Evolutionary conservation across 2,888 invertebrate genomes (phyloP), one percentile per base, ranked within the genome.

Genomic region (Cenopis cana): DNA sequence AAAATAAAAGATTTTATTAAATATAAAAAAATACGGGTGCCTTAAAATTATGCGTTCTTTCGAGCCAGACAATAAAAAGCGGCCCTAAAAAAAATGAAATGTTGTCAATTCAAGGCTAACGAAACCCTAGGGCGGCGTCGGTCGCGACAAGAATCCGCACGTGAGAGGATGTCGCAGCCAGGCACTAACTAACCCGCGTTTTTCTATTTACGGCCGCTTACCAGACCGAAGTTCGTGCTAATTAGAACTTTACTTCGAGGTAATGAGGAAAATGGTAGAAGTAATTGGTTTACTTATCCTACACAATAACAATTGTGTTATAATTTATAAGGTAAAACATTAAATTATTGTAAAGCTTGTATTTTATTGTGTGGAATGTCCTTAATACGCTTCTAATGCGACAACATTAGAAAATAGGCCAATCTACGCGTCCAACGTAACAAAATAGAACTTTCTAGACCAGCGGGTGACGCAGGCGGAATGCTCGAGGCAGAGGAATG

Each of bases 401-500:
- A 52, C 36, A 17, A 66, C n/a, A n/a, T 59, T 38, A 50, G 20
- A 18, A 33, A 59, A 50, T 56, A 56, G 24, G 20, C 18, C 14
- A 59, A 14, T 33, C 20, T 50, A 9, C 29, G 11, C 4, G n/a
- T 36, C 57, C 5, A 24, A n/a, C 46, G 46, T 46, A 56, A 66
- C 56, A 49, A 64, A 46, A 46, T 50, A 56, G 4, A 60, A 60
- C 24, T 66, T 70, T 70, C 70, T 60, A 70, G 52, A 59, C 3
- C 59, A 36, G 17, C 65, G 17, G 36, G 65, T 56, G 55, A 57
- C 62, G 65, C 64, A 57, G 46, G 49, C 65, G 59, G 65, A 62
- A 65, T 52, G 67, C 50, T 38, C 65, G 59, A n/a, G 46, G 41
- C 33, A 70, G n/a, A n/a, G 70, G 71, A 61, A 71, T 61, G 71